A percentile compares a stretch with the other conserved stretches of the same genome.
Conservation (phyloP, 2,797 vertebrate genomes). For the Sylvilagus floridanus region DNA sequence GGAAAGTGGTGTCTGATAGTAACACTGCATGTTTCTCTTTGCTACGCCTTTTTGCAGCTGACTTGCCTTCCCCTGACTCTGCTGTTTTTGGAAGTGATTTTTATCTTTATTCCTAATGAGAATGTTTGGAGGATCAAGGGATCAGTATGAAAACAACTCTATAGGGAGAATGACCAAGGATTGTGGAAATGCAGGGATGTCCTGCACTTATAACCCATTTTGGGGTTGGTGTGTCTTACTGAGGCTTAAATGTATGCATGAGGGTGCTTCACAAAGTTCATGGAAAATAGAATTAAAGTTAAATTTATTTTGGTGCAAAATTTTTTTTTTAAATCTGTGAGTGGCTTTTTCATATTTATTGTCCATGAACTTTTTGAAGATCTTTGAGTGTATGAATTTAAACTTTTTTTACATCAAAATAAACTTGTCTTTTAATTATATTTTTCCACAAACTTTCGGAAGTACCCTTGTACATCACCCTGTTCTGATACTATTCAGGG, state of each 20-base stretch:
- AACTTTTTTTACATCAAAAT: no score
- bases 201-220: background rate
- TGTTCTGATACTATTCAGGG: constrained; percentile 46
- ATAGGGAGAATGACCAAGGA: background rate
- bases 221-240: background rate
- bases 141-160: constrained; percentile 15
- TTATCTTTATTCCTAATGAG: constrained; percentile 22
- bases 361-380: no score
- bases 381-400: no score
- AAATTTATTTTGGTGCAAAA: no score
- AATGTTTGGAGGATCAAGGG: background rate
- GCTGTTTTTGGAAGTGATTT: constrained; percentile 49
- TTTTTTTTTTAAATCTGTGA: no score
- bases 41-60: background rate
- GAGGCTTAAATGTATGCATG: background rate
- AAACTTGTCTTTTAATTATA: no score
- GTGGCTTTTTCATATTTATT: no score
- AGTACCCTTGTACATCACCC: background rate
- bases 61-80: background rate
- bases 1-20: background rate
- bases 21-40: background rate
- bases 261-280: no score
- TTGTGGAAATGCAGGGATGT: background rate
- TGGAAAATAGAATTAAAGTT: no score
- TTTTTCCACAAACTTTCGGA: no score